phyloP scores from a whole-genome alignment of 2,797 vertebrate species.

The Otolemur crassicaudatus region DNA sequence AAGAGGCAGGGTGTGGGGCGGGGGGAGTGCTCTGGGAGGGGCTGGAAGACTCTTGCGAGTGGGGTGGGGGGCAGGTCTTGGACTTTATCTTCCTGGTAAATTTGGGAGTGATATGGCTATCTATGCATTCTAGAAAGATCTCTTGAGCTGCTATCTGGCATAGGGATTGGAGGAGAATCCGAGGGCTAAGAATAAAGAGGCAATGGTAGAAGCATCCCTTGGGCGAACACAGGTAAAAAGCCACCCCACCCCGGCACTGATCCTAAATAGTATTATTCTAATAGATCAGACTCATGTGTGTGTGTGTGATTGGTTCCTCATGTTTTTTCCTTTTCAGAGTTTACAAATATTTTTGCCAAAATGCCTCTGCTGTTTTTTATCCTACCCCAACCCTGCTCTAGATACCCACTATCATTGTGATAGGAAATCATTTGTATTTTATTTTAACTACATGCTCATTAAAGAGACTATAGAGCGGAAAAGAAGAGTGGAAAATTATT shows the following conservation, averaged over 20 bases:
- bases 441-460: neutral
- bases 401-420: neutral
- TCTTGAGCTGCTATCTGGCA: neutral
- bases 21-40: accelerated
- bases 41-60: neutral
- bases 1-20: neutral
- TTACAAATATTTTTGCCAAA: neutral
- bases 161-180: neutral
- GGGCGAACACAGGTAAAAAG: neutral
- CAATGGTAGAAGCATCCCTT: neutral
- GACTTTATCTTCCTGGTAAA: neutral
- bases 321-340: neutral
- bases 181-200: neutral
- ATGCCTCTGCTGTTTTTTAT: neutral
- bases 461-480: neutral
- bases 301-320: neutral
- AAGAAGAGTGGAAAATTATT: neutral
- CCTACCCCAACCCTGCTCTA: neutral
- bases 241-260: neutral
- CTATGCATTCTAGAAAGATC: neutral
- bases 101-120: neutral
- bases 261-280: neutral
- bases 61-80: too few species aligned
- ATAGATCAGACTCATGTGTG: too few species aligned
- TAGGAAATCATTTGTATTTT: neutral